phyloP scores from a whole-genome alignment of 2,113 vertebrate genomes.

The Hyperoodon ampullatus region DNA sequence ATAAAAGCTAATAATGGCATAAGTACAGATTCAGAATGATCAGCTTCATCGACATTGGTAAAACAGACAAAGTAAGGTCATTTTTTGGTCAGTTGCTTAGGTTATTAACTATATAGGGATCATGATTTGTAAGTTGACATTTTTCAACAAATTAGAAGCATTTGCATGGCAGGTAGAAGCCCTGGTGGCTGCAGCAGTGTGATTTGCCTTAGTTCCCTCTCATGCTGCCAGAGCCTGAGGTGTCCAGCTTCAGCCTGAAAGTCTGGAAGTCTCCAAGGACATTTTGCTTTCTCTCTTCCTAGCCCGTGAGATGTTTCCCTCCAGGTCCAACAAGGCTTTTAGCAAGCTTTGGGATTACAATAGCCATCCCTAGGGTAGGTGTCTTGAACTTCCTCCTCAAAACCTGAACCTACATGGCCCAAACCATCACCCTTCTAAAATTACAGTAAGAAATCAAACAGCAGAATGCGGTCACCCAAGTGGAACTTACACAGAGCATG shows the following conservation, averaged over 20 bases:
- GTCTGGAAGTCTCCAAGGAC: background rate
- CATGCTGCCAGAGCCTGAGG: background rate
- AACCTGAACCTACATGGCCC: background rate
- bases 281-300: background rate
- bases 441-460: background rate
- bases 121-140: background rate
- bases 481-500: background rate
- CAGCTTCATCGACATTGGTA: background rate
- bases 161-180: background rate
- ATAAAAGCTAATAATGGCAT: background rate
- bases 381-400: constrained; percentile 50
- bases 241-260: background rate
- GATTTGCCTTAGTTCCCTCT: background rate
- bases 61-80: background rate
- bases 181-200: background rate
- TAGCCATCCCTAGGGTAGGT: background rate
- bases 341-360: background rate
- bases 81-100: background rate
- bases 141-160: background rate
- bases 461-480: background rate
- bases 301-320: background rate
- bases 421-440: constrained; percentile 35
- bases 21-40: constrained; percentile 50
- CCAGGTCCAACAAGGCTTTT: background rate
- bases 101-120: background rate